Base-by-base conservation (phyloP, 1,140 invertebrate species). In the Pachypsylla venusta region DNA sequence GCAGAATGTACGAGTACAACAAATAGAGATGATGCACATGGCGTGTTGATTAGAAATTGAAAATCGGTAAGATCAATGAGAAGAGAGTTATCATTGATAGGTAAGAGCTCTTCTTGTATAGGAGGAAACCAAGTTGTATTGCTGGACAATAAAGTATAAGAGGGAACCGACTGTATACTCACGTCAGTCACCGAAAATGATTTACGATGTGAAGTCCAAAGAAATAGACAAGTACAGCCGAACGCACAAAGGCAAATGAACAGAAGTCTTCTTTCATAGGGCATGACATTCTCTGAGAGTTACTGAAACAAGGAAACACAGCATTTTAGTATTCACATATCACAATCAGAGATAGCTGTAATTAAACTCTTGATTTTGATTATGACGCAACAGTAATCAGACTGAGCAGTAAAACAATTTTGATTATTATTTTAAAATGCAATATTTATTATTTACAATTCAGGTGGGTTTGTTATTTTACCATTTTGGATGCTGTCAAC, bases 1-100 rank as follows among this genome's bases (percentile, higher is more conserved):
- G 81, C 79, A 1, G 83, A 83, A 64, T 87, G 81, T 1, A 88
- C 73, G 40, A 87, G 65, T 22, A 84, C 75, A 10, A 87, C 63
- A 25, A 84, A 62, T 22, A 80, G 65, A 10, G 75, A 75, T 13
- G 61, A 40, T 2, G 24, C 24, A 2, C 54, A 53, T 1, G 12
- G 27, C 22, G 40, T 57, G 55, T 64, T 64, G 54, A 64, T 65
- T 22, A 42, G 55, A 24, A 62, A 64, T 25, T 56, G 60, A 55
- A 65, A 65, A 22, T 59, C 53, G 12, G 54, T 56, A 1, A 65
- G 16, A 40, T 64, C 57, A 14, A 65, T 62, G 12, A 65, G 39
- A 3, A 22, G 24, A n/a, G 39, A 16, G 24, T 53, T 25, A 35
- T 65, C 64, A 13, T 30, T 16, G 19, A 24, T 14, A 7, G 61